Conservation (phyloP, 2,797 vertebrate genomes). For the Tamandua tetradactyla region DNA sequence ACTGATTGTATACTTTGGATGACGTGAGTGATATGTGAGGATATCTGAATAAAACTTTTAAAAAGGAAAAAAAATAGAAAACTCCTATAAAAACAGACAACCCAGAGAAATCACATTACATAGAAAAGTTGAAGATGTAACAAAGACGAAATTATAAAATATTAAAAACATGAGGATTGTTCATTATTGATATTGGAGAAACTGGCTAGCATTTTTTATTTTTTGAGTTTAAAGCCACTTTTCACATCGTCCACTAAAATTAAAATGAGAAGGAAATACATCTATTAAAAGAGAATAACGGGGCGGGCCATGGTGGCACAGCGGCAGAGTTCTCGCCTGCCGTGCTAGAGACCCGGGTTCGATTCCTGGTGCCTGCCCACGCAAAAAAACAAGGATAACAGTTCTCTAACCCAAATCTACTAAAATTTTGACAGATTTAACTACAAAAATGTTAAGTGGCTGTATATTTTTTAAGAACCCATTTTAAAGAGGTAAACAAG, state of each 20-base stretch:
- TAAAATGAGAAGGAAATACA: neutral
- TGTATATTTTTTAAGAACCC: neutral
- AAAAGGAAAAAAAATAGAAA: neutral
- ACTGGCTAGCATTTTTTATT: neutral
- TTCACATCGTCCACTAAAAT: neutral
- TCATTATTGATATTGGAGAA: neutral
- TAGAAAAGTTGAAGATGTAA: neutral
- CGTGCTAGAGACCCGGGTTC: no score
- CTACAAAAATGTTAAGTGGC: no score
- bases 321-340: no score
- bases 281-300: neutral
- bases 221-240: conserved; percentile 5
- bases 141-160: neutral
- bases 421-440: neutral
- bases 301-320: no score
- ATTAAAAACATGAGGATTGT: neutral
- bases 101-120: neutral
- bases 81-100: neutral
- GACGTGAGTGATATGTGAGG: no score
- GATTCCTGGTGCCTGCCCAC: no score
- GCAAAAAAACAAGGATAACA: no score
- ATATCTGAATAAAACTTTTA: no score
- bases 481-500: conserved; percentile 1
- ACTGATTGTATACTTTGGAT: no score
- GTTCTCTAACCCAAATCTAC: conserved; percentile 24